Evolutionary conservation across 2,113 vertebrate genomes (phyloP).

Genomic region (Microcebus tavaratra): DNA sequence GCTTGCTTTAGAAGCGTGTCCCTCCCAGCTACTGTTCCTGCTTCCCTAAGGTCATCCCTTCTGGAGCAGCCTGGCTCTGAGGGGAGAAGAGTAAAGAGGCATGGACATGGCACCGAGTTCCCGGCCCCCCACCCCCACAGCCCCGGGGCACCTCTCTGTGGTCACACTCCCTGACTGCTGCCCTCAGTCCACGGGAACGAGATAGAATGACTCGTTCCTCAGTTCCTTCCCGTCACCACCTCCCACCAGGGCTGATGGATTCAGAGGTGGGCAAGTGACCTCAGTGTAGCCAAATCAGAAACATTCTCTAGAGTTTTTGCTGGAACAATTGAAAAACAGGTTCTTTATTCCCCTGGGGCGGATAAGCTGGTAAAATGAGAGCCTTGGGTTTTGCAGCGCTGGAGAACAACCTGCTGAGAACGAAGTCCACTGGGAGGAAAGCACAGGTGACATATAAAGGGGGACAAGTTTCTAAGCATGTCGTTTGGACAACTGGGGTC

Average conservation of each 20-base stretch:
- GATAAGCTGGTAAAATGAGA: neutral
- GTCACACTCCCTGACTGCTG: neutral
- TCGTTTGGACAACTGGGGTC: neutral
- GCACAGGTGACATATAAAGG: neutral
- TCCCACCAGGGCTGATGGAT: neutral
- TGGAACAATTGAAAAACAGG: neutral
- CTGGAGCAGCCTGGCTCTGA: neutral
- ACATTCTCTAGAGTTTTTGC: neutral
- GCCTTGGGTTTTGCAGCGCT: neutral
- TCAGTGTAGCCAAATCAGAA: neutral
- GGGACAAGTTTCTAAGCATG: neutral
- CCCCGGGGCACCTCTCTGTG: neutral
- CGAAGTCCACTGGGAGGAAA: neutral
- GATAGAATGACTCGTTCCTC: neutral
- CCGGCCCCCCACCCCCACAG: neutral
- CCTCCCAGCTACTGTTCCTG: neutral
- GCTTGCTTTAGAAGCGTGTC: neutral
- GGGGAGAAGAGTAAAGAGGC: neutral
- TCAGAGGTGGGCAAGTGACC: neutral
- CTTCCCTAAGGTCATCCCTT: neutral
- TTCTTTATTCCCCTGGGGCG: neutral
- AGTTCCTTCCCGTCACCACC: neutral
- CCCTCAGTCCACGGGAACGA: neutral
- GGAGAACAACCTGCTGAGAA: neutral
- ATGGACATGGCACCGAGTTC: neutral